A percentile compares a stretch with the other conserved stretches of the same genome.
Conservation (phyloP, 2,113 vertebrate species). For the Bubalus kerabau region DNA sequence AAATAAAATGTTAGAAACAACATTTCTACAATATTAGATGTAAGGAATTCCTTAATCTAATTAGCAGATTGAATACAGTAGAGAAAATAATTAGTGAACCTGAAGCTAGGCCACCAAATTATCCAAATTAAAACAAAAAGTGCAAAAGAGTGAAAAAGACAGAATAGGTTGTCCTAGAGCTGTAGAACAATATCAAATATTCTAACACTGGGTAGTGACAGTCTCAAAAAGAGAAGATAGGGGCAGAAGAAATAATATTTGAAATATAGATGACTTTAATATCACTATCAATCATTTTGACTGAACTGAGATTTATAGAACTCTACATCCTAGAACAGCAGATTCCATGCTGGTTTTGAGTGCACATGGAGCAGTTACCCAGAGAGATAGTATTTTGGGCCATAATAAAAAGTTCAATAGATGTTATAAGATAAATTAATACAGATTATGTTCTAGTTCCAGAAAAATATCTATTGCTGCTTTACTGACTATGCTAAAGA, state of each 20-base stretch:
- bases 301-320: not conserved
- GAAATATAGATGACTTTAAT: not conserved
- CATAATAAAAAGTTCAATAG: not conserved
- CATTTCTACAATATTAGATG: not conserved
- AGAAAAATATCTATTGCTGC: not conserved
- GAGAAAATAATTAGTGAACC: not conserved
- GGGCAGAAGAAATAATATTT: not conserved
- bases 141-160: not conserved
- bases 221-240: not conserved
- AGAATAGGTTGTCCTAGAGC: not conserved
- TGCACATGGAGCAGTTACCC: not conserved
- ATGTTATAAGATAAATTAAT: not conserved
- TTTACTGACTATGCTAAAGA: not conserved
- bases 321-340: not conserved
- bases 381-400: not conserved
- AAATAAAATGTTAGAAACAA: not conserved
- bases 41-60: not conserved
- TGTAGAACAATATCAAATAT: not conserved
- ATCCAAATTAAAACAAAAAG: not conserved
- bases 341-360: not conserved
- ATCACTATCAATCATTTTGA: not conserved
- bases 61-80: not conserved
- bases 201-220: not conserved
- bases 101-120: not conserved
- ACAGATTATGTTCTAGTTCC: not conserved